Evolutionary conservation across 2,888 invertebrate genomes (phyloP), one percentile per base, ranked within the genome.

Genomic region (Sphaerolaimus hirsutus): DNA sequence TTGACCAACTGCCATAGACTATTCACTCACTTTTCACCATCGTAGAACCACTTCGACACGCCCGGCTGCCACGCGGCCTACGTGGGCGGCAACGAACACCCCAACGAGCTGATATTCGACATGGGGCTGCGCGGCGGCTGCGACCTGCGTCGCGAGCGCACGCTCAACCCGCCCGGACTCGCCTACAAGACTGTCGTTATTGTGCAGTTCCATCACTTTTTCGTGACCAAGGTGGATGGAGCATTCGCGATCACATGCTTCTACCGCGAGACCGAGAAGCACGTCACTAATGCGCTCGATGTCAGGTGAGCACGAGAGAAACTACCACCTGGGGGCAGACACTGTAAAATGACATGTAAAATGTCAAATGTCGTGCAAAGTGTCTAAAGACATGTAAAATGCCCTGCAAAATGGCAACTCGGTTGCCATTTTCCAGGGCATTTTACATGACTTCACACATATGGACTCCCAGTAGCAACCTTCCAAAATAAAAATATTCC

Each of bases 61-160:
- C 38, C 25, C 24, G 44, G 50, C 23, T 56, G 56, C 40, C 56
- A 56, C 46, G 43, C 53, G n/a, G 55, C 57, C 48, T 58, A 21
- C n/a, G 55, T 48, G 54, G 52, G 32, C 47, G 46, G n/a, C 44
- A 47, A 21, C 42, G 51, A 14, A 53, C 55, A 17, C 27, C 47
- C 49, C 22, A 45, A 52, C 36, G 56, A 58, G 12, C 53, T 60
- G 43, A 51, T 51, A 44, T 55, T 60, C 46, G 57, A 59, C 45
- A 53, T 60, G 14, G 55, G 57, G 21, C 60, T 55, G 45, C 50
- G 52, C 17, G 55, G 57, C 19, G 55, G 56, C 19, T 60, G 60
- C 46, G 55, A 56, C 43, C 52, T 58, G 2, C 45, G 52, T 22
- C 46, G 55, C 23, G 52, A 54, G 21, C 44, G 55, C 19, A 50